Percentiles rank a stretch among this genome's conserved stretches.
These are phyloP conservation scores for Chromobotia macracanthus DNA, from an alignment of 2,797 vertebrate species.

Conservation along the genomic window DNA sequence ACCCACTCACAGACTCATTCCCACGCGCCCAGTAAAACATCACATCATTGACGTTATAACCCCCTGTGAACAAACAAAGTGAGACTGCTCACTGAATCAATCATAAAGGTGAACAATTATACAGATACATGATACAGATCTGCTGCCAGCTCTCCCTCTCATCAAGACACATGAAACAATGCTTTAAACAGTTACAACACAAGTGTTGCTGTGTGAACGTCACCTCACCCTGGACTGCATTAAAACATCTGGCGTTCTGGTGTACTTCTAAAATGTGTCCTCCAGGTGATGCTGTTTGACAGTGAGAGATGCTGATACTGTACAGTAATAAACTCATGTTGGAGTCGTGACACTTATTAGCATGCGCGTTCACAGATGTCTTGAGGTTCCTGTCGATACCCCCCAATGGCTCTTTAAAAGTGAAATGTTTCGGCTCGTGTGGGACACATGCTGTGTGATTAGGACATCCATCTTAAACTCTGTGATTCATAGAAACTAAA, in stretches of 20 bases:
- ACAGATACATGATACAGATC: no score
- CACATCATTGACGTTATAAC: slow-evolving; percentile 91
- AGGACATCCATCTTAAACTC: neutral
- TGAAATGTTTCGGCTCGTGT: no score
- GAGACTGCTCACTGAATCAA: no score
- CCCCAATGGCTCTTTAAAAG: neutral
- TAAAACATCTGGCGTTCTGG: neutral
- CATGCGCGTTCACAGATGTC: neutral
- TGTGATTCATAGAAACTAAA: neutral
- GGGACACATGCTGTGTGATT: neutral
- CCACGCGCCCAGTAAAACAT: slow-evolving; percentile 93
- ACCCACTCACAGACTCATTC: slow-evolving; percentile 88
- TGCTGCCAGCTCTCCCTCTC: no score
- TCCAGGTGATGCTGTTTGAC: slow-evolving; percentile 53
- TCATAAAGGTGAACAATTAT: no score
- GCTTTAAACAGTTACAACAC: no score
- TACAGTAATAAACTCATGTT: neutral
- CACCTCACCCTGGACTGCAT: no score
- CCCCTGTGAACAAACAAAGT: slow-evolving; percentile 74
- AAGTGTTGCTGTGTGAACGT: no score
- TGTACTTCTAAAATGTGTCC: slow-evolving; percentile 38
- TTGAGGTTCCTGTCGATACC: neutral
- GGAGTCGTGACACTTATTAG: neutral
- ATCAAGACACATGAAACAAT: no score
- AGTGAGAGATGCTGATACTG: slow-evolving; percentile 21